phyloP scores from a whole-genome alignment of 2,797 vertebrate genomes.

The Pseudocheirus occidentalis region DNA sequence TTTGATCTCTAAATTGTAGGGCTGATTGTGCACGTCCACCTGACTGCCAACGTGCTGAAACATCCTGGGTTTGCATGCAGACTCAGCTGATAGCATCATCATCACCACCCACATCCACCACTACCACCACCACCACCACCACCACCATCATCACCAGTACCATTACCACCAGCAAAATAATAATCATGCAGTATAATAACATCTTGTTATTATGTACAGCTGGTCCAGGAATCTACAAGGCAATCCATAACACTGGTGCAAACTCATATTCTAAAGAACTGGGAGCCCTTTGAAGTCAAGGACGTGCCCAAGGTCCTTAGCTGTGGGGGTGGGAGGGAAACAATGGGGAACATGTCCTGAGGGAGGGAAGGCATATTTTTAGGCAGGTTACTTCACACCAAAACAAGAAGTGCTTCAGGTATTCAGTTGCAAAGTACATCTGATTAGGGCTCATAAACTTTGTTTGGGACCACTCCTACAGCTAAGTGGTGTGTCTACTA shows the following conservation, averaged over 20 bases:
- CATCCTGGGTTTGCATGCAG: conserved; percentile 53
- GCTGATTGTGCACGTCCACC: conserved; percentile 58
- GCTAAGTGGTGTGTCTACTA: conserved; percentile 7
- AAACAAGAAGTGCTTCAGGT: conserved; percentile 61
- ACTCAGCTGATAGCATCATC: conserved; percentile 53
- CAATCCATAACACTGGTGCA: conserved; percentile 53
- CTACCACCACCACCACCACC: not conserved
- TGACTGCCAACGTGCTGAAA: conserved; percentile 69
- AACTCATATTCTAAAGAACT: conserved; percentile 62
- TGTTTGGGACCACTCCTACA: conserved; percentile 30
- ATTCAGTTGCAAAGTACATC: conserved; percentile 52
- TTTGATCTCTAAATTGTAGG: conserved; percentile 72
- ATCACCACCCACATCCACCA: not conserved
- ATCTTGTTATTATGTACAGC: conserved; percentile 61
- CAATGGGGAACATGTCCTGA: conserved; percentile 73
- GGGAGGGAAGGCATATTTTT: conserved; percentile 76
- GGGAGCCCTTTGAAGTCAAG: conserved; percentile 65
- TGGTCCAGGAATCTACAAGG: conserved; percentile 41
- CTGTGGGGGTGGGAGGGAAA: conserved; percentile 40
- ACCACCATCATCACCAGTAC: conserved; percentile 23
- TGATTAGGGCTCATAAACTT: conserved; percentile 58
- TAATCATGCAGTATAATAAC: conserved; percentile 64
- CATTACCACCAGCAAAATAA: conserved; percentile 64
- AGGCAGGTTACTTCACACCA: conserved; percentile 70
- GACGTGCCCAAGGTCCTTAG: conserved; percentile 64